Percentiles rank a stretch among this genome's conserved stretches.
Conservation (phyloP, 2,797 vertebrate species). For the Gallinago nigripennis region DNA sequence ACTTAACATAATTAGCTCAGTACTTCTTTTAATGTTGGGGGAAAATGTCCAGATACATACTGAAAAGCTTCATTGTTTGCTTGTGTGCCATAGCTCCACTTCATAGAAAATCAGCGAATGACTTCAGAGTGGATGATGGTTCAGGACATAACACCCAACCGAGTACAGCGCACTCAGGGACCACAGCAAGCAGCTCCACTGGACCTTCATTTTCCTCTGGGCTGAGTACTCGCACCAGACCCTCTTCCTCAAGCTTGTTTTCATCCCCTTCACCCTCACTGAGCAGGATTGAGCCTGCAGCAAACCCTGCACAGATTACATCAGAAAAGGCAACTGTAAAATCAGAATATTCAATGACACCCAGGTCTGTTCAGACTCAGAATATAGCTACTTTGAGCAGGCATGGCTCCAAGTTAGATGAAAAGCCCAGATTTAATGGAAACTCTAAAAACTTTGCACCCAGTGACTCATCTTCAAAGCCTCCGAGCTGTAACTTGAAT, state of each 20-base stretch:
- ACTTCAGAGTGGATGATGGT: constrained; percentile 60
- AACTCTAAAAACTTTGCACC: neutral
- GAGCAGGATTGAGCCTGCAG: constrained; percentile 40
- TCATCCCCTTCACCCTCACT: neutral
- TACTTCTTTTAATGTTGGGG: neutral
- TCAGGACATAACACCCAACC: neutral
- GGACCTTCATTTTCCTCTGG: constrained; percentile 53
- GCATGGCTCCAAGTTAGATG: neutral
- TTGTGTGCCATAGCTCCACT: constrained; percentile 73
- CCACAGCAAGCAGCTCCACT: constrained; percentile 46
- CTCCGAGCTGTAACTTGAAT: neutral
- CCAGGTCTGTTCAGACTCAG: constrained; percentile 60
- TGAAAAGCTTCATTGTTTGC: neutral
- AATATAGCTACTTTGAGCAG: neutral
- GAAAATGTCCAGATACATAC: fast-evolving
- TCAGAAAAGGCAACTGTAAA: constrained; percentile 17
- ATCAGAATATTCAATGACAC: constrained; percentile 52
- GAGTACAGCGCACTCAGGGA: constrained; percentile 56
- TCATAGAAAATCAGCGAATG: constrained; percentile 50
- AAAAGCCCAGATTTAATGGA: constrained; percentile 17
- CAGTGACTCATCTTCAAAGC: neutral
- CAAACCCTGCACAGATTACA: constrained; percentile 8
- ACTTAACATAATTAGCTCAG: neutral
- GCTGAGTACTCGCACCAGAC: neutral
- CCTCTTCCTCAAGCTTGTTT: neutral